Conservation (phyloP, 2,888 invertebrate genomes). For the Lasioglossum morio region DNA sequence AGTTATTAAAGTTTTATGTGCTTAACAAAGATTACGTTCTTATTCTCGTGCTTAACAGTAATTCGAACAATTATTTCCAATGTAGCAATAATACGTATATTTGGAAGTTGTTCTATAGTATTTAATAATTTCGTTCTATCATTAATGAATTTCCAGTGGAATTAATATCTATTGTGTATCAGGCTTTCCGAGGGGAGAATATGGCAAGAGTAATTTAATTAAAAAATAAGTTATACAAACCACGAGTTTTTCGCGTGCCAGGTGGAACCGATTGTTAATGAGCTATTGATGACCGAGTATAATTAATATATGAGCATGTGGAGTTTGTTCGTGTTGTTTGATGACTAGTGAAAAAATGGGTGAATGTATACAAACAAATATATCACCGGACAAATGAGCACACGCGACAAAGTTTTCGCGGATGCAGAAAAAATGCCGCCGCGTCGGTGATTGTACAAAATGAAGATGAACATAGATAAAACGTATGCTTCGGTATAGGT, state of each 20-base stretch:
- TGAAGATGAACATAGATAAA: not conserved
- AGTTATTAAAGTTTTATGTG: not conserved
- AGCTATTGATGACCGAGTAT: not conserved
- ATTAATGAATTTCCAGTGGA: not conserved
- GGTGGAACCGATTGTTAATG: not conserved
- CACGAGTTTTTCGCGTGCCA: not conserved
- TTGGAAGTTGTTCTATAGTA: not conserved
- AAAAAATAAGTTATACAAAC: not conserved
- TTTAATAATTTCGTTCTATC: not conserved
- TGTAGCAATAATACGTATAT: not conserved
- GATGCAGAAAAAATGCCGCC: not conserved
- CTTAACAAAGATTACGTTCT: not conserved
- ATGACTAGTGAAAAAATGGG: not conserved
- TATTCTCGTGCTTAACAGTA: not conserved
- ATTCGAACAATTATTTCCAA: not conserved
- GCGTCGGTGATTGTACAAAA: not conserved
- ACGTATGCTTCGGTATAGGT: not conserved
- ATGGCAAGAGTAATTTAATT: not conserved
- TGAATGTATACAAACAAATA: not conserved
- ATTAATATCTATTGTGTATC: not conserved
- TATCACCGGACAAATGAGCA: not conserved
- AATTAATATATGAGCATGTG: not conserved
- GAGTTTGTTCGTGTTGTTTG: not conserved
- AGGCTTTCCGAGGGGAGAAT: not conserved
- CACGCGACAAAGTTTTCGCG: not conserved